phyloP scores from a whole-genome alignment of 2,797 vertebrate genomes.

The Micromesistius poutassou region DNA sequence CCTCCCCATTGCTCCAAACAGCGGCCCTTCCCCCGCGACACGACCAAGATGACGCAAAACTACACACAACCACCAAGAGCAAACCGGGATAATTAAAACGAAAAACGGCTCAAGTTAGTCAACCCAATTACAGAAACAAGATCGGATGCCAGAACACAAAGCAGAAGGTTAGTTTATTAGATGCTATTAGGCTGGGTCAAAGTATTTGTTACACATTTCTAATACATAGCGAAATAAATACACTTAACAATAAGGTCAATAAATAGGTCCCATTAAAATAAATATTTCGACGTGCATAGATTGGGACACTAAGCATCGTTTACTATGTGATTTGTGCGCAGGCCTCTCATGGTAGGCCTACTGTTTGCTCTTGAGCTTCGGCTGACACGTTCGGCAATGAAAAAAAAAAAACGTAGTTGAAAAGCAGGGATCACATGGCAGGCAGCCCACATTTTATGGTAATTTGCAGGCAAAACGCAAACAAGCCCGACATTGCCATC shows the following conservation, averaged over 20 bases:
- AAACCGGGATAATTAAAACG: neutral
- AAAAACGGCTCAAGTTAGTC: neutral
- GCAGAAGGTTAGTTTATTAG: neutral
- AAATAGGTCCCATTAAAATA: too few relatives aligned
- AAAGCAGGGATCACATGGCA: neutral
- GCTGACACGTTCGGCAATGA: neutral
- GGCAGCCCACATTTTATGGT: neutral
- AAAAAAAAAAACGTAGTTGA: neutral
- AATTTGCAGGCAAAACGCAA: neutral
- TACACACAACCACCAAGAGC: neutral
- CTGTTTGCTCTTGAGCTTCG: slow-evolving; percentile 5
- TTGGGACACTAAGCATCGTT: neutral
- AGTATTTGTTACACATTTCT: neutral
- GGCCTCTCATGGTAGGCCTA: neutral
- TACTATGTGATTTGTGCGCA: neutral
- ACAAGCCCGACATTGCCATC: neutral
- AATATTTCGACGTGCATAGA: neutral
- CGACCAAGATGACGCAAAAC: neutral
- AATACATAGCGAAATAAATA: neutral
- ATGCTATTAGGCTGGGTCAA: neutral
- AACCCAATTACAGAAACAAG: neutral
- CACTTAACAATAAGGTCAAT: neutral
- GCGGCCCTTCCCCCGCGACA: slow-evolving; percentile 31
- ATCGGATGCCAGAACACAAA: neutral
- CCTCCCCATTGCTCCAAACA: slow-evolving; percentile 36